Percentiles rank a stretch among this genome's conserved stretches.
These are phyloP conservation scores for Argyresthia goedartella DNA, from an alignment of 2,888 invertebrate genomes.

Conservation along the genomic window DNA sequence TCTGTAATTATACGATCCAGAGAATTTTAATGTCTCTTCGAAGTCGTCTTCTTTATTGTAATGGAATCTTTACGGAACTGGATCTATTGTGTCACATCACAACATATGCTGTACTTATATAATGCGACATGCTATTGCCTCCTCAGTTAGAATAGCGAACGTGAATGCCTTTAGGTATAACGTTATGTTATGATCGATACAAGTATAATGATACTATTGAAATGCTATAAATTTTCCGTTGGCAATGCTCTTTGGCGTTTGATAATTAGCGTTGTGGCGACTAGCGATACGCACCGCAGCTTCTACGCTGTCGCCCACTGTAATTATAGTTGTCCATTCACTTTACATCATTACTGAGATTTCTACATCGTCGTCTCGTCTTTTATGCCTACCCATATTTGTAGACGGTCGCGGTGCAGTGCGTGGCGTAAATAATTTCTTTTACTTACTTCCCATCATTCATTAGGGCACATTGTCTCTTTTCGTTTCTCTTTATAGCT, in stretches of 20 bases:
- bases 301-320: constrained; percentile 33
- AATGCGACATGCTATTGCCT: constrained; percentile 27
- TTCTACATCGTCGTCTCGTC: constrained; percentile 51
- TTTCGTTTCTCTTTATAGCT: constrained; percentile 44
- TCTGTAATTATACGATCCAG: constrained; percentile 65
- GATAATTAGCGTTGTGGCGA: constrained; percentile 51
- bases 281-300: constrained; percentile 58
- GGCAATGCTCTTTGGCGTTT: constrained; percentile 14
- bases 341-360: constrained; percentile 60
- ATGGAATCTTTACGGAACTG: constrained; percentile 53
- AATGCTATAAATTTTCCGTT: neutral
- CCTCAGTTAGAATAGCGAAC: neutral
- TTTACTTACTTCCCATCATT: constrained; percentile 38
- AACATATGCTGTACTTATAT: constrained; percentile 47
- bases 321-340: constrained; percentile 64
- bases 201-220: neutral
- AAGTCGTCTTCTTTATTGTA: constrained; percentile 64
- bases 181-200: neutral
- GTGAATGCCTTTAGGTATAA: neutral
- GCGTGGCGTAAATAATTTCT: constrained; percentile 66
- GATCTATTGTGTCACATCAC: constrained; percentile 47
- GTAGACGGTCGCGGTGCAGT: constrained; percentile 37
- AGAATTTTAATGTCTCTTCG: constrained; percentile 65
- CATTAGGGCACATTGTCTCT: constrained; percentile 58
- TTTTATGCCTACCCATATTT: constrained; percentile 46